Percentiles rank a stretch among this genome's conserved stretches.
These are phyloP conservation scores for Pipra filicauda DNA, from an alignment of 2,113 vertebrate genomes.

Conservation along the genomic window DNA sequence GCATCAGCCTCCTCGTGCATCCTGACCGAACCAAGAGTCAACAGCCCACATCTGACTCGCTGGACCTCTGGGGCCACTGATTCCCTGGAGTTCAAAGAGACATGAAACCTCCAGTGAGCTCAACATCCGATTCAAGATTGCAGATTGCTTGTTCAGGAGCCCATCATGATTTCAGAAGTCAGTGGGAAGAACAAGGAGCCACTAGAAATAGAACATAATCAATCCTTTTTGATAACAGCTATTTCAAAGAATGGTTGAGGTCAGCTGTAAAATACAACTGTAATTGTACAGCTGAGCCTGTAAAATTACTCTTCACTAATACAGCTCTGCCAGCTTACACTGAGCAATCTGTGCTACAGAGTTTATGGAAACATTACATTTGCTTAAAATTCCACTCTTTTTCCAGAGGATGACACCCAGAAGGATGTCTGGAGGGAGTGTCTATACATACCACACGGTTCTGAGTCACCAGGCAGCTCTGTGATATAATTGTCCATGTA, in stretches of 20 bases:
- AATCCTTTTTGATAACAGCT: conserved; percentile 13
- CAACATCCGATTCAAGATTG: not conserved
- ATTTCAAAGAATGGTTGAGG: not conserved
- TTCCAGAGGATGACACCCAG: not conserved
- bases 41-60: not conserved
- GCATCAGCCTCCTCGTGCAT: not conserved
- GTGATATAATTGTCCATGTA: not conserved
- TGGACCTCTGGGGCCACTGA: not conserved
- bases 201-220: not conserved
- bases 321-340: not conserved
- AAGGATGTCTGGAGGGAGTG: not conserved
- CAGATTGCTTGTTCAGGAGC: not conserved
- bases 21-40: not conserved
- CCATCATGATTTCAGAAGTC: not conserved
- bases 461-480: not conserved
- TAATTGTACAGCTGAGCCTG: not conserved
- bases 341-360: not conserved
- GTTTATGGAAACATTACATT: not conserved
- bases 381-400: conserved; percentile 16
- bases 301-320: not conserved
- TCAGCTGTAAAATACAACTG: conserved; percentile 23
- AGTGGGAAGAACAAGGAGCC: not conserved
- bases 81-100: not conserved
- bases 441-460: not conserved
- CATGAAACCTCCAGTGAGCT: not conserved